phyloP scores from a whole-genome alignment of 2,113 vertebrate genomes.

The Monarcha castaneiventris region DNA sequence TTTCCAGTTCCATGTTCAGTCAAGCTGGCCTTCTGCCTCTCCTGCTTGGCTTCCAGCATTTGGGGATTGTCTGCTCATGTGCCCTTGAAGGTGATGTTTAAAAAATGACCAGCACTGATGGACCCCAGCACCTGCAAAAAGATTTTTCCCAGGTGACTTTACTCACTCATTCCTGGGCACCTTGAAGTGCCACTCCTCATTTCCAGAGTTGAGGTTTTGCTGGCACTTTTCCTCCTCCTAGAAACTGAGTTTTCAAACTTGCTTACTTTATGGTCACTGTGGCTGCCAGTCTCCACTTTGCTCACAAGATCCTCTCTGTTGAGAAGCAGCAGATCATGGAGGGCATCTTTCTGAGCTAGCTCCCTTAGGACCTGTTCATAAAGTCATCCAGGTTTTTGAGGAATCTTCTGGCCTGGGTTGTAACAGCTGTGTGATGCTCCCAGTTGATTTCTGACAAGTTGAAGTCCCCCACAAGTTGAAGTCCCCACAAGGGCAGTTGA shows the following conservation, averaged over 20 bases:
- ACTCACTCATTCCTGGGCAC: not conserved
- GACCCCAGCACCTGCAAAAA: not conserved
- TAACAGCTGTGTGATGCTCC: not conserved
- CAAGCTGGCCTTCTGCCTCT: not conserved
- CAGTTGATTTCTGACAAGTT: not conserved
- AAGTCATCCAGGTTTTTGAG: not conserved
- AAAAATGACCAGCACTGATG: not conserved
- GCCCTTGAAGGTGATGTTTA: not conserved
- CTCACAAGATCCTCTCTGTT: not conserved
- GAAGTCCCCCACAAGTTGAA: not conserved
- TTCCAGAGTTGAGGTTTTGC: not conserved
- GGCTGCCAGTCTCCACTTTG: not conserved
- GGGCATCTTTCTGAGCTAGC: rapidly evolving
- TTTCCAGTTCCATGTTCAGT: not conserved
- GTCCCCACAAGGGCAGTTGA: not conserved
- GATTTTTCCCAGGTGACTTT: not conserved
- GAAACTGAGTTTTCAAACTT: not conserved
- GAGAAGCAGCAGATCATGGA: not conserved
- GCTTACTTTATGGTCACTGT: rapidly evolving
- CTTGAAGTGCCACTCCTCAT: not conserved
- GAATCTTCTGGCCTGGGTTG: not conserved
- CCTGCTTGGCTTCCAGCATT: not conserved
- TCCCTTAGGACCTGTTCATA: not conserved
- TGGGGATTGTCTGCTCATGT: not conserved
- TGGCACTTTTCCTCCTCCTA: not conserved